Evolutionary conservation across 1,140 invertebrate genomes (phyloP).

Genomic region (Calephelis virginiensis): DNA sequence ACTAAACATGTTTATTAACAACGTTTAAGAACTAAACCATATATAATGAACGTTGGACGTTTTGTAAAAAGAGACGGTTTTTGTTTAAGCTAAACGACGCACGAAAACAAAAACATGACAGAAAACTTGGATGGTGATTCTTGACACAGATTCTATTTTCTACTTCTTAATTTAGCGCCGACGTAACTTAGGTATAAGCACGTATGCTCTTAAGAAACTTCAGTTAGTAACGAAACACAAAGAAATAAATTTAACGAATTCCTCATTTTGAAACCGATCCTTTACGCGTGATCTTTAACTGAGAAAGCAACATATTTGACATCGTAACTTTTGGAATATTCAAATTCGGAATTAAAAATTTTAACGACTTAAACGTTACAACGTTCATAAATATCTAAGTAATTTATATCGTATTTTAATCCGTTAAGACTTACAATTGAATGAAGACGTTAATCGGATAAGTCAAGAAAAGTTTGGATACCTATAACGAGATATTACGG

Average conservation of each 20-base stretch:
- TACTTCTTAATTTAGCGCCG: conserved; percentile 15
- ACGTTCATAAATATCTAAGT: conserved; percentile 20
- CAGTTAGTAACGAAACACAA: conserved; percentile 17
- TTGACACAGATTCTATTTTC: conserved; percentile 22
- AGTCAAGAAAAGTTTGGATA: conserved; percentile 40
- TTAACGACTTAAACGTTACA: conserved; percentile 35
- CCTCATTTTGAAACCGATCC: conserved; percentile 28
- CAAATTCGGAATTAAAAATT: conserved; percentile 55
- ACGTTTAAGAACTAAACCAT: too few relatives aligned
- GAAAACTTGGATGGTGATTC: conserved; percentile 3
- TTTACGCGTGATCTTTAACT: conserved; percentile 25
- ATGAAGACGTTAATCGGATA: conserved; percentile 29
- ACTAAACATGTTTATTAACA: too few relatives aligned
- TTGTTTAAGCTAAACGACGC: background rate
- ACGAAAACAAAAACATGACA: conserved; percentile 9
- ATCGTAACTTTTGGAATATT: conserved; percentile 69
- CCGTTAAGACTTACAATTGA: conserved; percentile 42
- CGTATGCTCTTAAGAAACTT: conserved; percentile 12
- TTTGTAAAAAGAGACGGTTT: background rate
- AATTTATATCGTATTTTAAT: conserved; percentile 35
- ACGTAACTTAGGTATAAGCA: conserved; percentile 11
- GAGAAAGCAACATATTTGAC: conserved; percentile 62
- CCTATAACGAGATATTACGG: conserved; percentile 74
- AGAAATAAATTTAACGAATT: conserved; percentile 34
- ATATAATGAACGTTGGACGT: too few relatives aligned